Evolutionary conservation across 2,797 vertebrate species (phyloP).

Genomic region (Lateolabrax maculatus): DNA sequence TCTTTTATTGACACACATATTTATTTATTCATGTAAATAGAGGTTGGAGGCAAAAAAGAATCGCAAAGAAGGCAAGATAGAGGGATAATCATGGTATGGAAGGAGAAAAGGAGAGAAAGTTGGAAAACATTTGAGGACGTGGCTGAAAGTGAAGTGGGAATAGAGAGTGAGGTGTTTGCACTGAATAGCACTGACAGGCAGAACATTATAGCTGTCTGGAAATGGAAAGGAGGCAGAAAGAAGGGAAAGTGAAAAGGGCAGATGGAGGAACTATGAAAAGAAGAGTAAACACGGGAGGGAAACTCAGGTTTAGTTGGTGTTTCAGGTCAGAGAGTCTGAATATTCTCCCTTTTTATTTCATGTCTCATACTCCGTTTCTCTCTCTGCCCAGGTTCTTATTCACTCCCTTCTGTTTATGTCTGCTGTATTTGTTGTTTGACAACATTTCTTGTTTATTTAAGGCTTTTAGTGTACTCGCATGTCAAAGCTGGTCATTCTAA

Average conservation of each 20-base stretch:
- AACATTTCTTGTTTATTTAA: conserved; percentile 50
- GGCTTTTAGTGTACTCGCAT: conserved; percentile 15
- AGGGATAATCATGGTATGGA: conserved; percentile 45
- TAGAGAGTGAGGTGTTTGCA: conserved; percentile 27
- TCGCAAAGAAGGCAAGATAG: conserved; percentile 30
- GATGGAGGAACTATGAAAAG: conserved; percentile 19
- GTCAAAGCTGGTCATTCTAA: conserved; percentile 28
- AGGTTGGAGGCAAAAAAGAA: conserved; percentile 38
- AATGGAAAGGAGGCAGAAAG: conserved; percentile 24
- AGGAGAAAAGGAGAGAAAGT: conserved; percentile 39
- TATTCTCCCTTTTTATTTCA: conserved; percentile 5
- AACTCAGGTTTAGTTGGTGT: conserved; percentile 1
- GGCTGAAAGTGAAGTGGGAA: conserved; percentile 26
- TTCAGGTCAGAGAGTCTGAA: conserved; percentile 33
- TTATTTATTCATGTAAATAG: conserved; percentile 74
- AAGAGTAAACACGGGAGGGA: conserved; percentile 9
- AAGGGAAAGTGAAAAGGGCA: conserved; percentile 24
- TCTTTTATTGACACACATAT: conserved; percentile 64
- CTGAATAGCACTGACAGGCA: conserved; percentile 26
- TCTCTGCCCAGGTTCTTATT: conserved; percentile 12
- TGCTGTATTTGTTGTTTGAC: conserved; percentile 26
- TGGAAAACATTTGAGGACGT: conserved; percentile 41
- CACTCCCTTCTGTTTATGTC: conserved; percentile 13
- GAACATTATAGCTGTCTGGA: conserved; percentile 28
- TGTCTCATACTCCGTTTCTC: conserved; percentile 6